A percentile compares a stretch with the other conserved stretches of the same genome.
These are phyloP conservation scores for Sarcoramphus papa DNA, from an alignment of 2,797 vertebrate species.

Conservation along the genomic window DNA sequence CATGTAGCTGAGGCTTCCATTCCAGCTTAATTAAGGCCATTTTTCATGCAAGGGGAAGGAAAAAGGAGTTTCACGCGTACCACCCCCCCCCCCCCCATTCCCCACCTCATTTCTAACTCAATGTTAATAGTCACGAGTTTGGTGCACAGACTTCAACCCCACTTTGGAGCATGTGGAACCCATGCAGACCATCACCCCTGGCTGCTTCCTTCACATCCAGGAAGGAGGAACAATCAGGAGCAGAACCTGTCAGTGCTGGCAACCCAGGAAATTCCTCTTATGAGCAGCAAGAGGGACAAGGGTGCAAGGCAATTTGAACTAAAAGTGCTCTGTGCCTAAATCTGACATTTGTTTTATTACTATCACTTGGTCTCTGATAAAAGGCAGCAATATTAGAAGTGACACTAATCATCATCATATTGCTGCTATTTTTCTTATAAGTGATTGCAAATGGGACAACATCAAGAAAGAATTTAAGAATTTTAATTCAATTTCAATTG, in stretches of 20 bases:
- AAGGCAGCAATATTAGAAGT: background rate
- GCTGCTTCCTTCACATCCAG: background rate
- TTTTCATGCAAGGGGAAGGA: background rate
- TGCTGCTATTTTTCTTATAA: background rate
- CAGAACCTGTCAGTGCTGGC: background rate
- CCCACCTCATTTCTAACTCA: background rate
- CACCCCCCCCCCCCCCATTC: too few species aligned
- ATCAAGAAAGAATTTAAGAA: background rate
- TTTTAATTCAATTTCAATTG: background rate
- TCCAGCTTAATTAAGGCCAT: background rate
- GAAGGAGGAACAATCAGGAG: background rate
- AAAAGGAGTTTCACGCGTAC: background rate
- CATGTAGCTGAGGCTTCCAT: background rate
- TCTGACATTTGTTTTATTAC: background rate
- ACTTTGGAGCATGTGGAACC: background rate
- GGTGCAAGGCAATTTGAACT: background rate
- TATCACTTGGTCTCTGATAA: background rate
- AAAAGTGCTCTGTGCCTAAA: background rate
- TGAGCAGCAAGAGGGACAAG: background rate
- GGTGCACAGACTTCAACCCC: background rate
- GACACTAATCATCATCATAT: background rate
- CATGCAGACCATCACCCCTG: background rate
- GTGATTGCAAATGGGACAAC: background rate
- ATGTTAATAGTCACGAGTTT: background rate
- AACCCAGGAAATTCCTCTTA: background rate